phyloP scores from a whole-genome alignment of 2,888 invertebrate species.

The Taenaris catops region DNA sequence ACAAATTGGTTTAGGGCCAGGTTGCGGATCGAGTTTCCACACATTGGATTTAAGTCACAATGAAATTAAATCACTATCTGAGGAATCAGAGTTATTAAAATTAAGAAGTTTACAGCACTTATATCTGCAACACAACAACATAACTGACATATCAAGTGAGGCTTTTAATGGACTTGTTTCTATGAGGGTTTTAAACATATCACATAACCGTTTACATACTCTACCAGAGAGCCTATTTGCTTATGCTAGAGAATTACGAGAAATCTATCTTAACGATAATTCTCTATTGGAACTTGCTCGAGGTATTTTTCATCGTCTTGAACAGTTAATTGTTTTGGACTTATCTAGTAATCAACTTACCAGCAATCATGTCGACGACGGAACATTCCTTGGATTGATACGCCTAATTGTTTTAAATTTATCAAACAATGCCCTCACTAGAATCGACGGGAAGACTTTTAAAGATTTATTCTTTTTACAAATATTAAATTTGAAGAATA shows the following conservation, averaged over 20 bases:
- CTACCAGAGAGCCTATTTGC: conserved; percentile 91
- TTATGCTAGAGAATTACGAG: conserved; percentile 88
- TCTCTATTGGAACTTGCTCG: conserved; percentile 90
- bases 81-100: conserved; percentile 87
- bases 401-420: conserved; percentile 91
- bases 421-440: conserved; percentile 91
- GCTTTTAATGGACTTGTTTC: conserved; percentile 89
- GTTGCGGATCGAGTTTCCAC: conserved; percentile 85
- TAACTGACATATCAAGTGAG: conserved; percentile 88
- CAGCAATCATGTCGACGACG: conserved; percentile 90
- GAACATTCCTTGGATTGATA: conserved; percentile 91
- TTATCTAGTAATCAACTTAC: conserved; percentile 91
- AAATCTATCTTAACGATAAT: conserved; percentile 92
- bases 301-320: conserved; percentile 90
- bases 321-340: conserved; percentile 91
- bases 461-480: conserved; percentile 92
- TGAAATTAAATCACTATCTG: conserved; percentile 85
- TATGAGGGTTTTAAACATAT: conserved; percentile 90
- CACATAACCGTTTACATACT: conserved; percentile 90
- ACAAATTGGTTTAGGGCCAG: conserved; percentile 84
- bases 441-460: conserved; percentile 91
- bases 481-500: conserved; percentile 91
- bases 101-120: conserved; percentile 89
- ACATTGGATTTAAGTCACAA: conserved; percentile 91
- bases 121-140: conserved; percentile 90